Conservation (phyloP, 1,140 invertebrate species). For the Drosophila burlai region DNA sequence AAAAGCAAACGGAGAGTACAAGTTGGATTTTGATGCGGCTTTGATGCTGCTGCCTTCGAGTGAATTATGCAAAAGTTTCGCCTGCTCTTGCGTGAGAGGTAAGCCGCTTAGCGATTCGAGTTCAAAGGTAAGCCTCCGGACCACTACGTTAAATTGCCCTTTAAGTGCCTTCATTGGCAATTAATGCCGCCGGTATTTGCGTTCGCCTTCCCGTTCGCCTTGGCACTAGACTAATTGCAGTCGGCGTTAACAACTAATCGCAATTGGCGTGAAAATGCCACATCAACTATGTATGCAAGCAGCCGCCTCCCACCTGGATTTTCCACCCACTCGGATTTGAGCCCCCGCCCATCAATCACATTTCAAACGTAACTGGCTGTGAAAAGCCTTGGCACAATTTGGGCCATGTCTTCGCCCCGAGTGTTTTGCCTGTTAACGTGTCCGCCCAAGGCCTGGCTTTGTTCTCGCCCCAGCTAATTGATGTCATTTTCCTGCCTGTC, state of each 20-base stretch:
- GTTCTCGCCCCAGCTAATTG: slow-evolving; percentile 59
- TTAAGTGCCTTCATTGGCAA: slow-evolving; percentile 78
- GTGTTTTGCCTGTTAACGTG: slow-evolving; percentile 14
- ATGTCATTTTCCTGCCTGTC: slow-evolving; percentile 38
- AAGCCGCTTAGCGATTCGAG: slow-evolving; percentile 46
- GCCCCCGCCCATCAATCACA: slow-evolving; percentile 39
- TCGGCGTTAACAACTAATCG: slow-evolving; percentile 68
- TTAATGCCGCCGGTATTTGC: slow-evolving; percentile 66
- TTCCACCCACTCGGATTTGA: neutral
- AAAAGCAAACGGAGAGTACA: slow-evolving; percentile 18
- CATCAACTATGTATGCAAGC: slow-evolving; percentile 28
- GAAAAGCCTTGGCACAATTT: slow-evolving; percentile 71
- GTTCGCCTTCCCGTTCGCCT: slow-evolving; percentile 66
- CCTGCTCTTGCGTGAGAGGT: slow-evolving; percentile 30
- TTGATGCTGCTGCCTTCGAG: slow-evolving; percentile 38
- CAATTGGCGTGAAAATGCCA: slow-evolving; percentile 62
- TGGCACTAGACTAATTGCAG: slow-evolving; percentile 71
- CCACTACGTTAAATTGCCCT: slow-evolving; percentile 66
- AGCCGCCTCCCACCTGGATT: neutral
- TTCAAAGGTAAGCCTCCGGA: slow-evolving; percentile 38
- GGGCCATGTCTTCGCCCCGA: slow-evolving; percentile 21
- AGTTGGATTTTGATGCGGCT: slow-evolving; percentile 50
- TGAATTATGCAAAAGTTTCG: slow-evolving; percentile 63
- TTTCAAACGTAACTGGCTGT: slow-evolving; percentile 41
- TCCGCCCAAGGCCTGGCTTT: slow-evolving; percentile 21